phyloP scores from a whole-genome alignment of 2,113 vertebrate genomes.

The Psittacus erithacus region DNA sequence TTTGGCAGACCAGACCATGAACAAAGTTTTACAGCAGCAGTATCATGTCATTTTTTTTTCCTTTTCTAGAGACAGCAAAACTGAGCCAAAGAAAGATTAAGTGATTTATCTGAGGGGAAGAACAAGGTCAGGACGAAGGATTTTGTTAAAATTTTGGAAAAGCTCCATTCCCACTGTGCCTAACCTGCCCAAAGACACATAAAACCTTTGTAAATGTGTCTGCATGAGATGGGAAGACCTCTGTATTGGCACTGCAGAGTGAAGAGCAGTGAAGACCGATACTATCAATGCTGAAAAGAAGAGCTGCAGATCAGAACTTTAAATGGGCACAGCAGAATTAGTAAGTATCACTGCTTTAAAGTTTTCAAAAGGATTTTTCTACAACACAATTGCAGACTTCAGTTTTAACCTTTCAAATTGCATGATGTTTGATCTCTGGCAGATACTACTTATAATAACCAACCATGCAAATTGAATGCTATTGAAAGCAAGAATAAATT shows the following conservation, averaged over 20 bases:
- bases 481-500: background rate
- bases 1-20: background rate
- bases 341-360: background rate
- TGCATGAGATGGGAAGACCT: background rate
- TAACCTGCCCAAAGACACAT: background rate
- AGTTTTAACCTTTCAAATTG: background rate
- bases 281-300: background rate
- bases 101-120: background rate
- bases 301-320: background rate
- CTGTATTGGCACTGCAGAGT: background rate
- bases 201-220: slow-evolving; percentile 4
- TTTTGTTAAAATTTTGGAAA: slow-evolving; percentile 9
- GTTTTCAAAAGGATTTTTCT: background rate
- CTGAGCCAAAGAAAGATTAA: background rate
- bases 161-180: background rate
- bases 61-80: background rate
- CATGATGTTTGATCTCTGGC: background rate
- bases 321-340: background rate
- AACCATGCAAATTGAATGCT: background rate
- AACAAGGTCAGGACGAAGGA: background rate
- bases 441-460: background rate
- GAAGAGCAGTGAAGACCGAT: background rate
- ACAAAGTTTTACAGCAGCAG: background rate
- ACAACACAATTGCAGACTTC: background rate
- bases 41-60: background rate